Conservation (phyloP, 2,888 invertebrate genomes). For the Pinctada fucata region DNA sequence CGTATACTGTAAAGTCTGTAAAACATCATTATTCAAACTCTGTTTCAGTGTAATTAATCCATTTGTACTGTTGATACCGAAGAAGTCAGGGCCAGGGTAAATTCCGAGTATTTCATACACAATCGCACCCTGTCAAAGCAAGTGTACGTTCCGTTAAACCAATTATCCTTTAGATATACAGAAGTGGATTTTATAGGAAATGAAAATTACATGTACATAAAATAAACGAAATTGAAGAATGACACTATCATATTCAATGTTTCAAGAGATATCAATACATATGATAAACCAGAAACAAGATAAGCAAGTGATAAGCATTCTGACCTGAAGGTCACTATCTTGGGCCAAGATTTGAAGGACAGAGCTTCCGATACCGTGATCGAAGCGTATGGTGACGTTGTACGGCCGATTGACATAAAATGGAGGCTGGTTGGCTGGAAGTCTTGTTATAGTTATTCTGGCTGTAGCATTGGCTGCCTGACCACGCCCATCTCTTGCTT, state of each 20-base stretch:
- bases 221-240: no score
- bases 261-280: no score
- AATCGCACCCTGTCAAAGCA: constrained; percentile 51
- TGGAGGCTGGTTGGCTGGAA: constrained; percentile 46
- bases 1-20: constrained; percentile 49
- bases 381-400: constrained; percentile 28
- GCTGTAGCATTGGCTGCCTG: constrained; percentile 42
- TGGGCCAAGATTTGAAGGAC: constrained; percentile 24
- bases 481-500: constrained; percentile 49
- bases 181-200: no score
- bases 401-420: constrained; percentile 29
- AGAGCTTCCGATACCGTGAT: constrained; percentile 11
- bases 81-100: constrained; percentile 68
- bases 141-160: no score
- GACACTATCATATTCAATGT: no score
- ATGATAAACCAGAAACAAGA: no score
- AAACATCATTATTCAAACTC: constrained; percentile 57
- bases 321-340: constrained; percentile 28
- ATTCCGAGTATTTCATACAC: constrained; percentile 59
- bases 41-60: constrained; percentile 53
- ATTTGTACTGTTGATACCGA: constrained; percentile 52
- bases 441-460: constrained; percentile 43
- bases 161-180: no score
- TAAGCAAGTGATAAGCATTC: background rate
- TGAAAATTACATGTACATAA: no score